Evolutionary conservation across 2,888 invertebrate species (phyloP).

Genomic region (Scaptomyza flava): DNA sequence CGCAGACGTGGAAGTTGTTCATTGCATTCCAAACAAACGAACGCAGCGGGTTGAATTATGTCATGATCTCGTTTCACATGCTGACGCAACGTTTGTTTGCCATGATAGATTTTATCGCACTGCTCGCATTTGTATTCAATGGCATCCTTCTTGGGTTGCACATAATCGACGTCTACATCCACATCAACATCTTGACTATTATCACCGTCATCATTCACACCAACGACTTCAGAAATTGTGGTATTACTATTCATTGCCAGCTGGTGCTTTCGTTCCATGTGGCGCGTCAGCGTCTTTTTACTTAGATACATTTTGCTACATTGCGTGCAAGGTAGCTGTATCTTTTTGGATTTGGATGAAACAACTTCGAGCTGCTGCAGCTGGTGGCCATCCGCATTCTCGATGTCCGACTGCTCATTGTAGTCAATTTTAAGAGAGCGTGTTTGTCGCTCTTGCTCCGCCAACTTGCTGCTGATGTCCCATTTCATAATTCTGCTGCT

Average conservation of each 20-base stretch:
- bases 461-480: slow-evolving; percentile 15
- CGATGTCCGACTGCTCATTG: slow-evolving; percentile 46
- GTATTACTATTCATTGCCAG: not conserved
- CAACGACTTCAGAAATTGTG: slow-evolving; percentile 7
- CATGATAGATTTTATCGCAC: slow-evolving; percentile 61
- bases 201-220: slow-evolving; percentile 15
- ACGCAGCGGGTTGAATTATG: slow-evolving; percentile 22
- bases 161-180: slow-evolving; percentile 44
- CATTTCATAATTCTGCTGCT: slow-evolving; percentile 60
- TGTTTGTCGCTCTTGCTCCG: slow-evolving; percentile 31
- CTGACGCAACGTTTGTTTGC: slow-evolving; percentile 59
- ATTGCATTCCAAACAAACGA: slow-evolving; percentile 63
- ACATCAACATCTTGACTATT: slow-evolving; percentile 21
- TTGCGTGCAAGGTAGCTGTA: slow-evolving; percentile 34
- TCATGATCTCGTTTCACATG: slow-evolving; percentile 67
- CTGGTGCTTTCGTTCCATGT: slow-evolving; percentile 59
- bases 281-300: slow-evolving; percentile 51
- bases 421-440: slow-evolving; percentile 54
- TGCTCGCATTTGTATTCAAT: slow-evolving; percentile 63
- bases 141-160: slow-evolving; percentile 29
- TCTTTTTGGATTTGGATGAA: slow-evolving; percentile 10
- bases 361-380: not conserved
- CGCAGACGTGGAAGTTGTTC: slow-evolving; percentile 58
- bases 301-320: slow-evolving; percentile 57
- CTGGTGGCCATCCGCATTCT: slow-evolving; percentile 14